Percentiles rank a stretch among this genome's conserved stretches.
phyloP scores from a whole-genome alignment of 2,113 vertebrate species.

The Chrysemys picta region DNA sequence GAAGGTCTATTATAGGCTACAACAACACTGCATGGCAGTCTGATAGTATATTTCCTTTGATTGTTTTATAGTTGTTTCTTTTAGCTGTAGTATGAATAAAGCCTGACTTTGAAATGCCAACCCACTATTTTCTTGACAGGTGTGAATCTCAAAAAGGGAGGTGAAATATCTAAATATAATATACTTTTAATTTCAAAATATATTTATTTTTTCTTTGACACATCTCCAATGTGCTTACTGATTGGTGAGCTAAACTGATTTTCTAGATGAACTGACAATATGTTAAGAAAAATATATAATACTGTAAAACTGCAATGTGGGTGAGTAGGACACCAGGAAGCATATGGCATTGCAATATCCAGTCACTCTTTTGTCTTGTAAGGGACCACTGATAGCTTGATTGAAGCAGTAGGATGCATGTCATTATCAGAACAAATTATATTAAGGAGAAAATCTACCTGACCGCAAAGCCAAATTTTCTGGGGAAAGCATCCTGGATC shows the following conservation, averaged over 20 bases:
- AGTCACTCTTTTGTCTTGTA: background rate
- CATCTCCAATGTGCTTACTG: background rate
- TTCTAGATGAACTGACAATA: constrained; percentile 38
- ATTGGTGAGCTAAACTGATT: constrained; percentile 18
- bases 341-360: constrained; percentile 16
- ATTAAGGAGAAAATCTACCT: background rate
- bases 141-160: background rate
- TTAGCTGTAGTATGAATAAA: background rate
- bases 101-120: background rate
- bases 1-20: background rate
- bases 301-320: constrained; percentile 31
- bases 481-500: background rate
- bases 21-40: background rate
- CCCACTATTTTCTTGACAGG: too few species aligned
- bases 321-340: constrained; percentile 52
- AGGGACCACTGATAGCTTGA: background rate
- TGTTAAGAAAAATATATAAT: constrained; percentile 32
- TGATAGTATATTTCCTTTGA: background rate
- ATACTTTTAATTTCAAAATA: background rate
- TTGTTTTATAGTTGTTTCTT: background rate
- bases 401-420: background rate
- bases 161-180: background rate
- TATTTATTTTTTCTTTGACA: too few species aligned
- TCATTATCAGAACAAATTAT: background rate
- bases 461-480: background rate